Percentiles rank a stretch among this genome's conserved stretches.
Evolutionary conservation across 2,888 invertebrate genomes (phyloP).

Genomic region (Chrysotoxum bicinctum): DNA sequence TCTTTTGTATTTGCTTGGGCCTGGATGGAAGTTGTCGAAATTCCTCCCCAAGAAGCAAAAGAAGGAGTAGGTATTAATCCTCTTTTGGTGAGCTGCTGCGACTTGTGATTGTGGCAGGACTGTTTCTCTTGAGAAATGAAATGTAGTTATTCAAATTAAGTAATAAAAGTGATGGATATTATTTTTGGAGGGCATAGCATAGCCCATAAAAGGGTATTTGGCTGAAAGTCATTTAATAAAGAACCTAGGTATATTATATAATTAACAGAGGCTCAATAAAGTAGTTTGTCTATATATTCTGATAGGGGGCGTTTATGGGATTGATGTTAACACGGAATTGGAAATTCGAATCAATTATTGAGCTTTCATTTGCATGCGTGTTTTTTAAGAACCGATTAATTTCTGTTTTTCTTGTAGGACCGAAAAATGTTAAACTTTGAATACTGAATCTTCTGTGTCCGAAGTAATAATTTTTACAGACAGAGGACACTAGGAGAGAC

Average conservation of each 20-base stretch:
- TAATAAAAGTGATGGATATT: constrained; percentile 69
- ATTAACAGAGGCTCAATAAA: not conserved
- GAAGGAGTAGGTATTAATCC: constrained; percentile 8
- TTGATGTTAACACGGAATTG: too few species aligned
- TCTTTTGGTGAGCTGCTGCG: not conserved
- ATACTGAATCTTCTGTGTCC: too few species aligned
- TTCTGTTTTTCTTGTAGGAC: too few species aligned
- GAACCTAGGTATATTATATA: not conserved
- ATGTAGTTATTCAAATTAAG: constrained; percentile 64
- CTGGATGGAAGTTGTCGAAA: constrained; percentile 49
- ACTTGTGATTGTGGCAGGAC: constrained; percentile 34
- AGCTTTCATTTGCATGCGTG: too few species aligned
- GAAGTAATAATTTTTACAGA: too few species aligned
- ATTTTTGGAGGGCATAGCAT: not conserved
- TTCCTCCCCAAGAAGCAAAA: constrained; percentile 48
- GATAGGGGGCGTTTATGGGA: too few species aligned
- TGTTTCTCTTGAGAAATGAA: constrained; percentile 34
- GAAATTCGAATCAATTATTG: too few species aligned
- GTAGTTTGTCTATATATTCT: not conserved
- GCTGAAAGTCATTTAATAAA: not conserved
- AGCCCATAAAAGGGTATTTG: not conserved
- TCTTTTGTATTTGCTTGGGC: constrained; percentile 35
- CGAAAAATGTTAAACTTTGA: too few species aligned
- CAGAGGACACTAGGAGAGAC: too few species aligned
- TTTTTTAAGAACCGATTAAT: too few species aligned